phyloP scores from a whole-genome alignment of 2,113 vertebrate genomes.

The Phalacrocorax carbo region DNA sequence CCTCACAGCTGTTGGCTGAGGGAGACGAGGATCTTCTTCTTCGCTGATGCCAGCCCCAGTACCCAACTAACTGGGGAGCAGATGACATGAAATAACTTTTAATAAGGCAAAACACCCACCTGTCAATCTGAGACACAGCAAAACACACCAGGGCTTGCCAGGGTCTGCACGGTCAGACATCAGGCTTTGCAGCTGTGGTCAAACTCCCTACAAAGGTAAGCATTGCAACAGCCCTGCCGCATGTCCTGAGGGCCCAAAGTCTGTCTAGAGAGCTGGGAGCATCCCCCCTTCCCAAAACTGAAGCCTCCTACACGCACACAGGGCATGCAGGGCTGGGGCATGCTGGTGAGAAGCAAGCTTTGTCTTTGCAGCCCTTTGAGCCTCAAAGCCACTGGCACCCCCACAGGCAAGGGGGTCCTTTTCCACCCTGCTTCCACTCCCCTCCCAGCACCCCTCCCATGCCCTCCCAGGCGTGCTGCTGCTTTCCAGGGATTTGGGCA shows the following conservation, averaged over 20 bases:
- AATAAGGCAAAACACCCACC: background rate
- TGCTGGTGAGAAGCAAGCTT: background rate
- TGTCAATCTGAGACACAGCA: background rate
- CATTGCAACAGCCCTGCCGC: background rate
- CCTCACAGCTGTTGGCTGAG: fast-evolving
- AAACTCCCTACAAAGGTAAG: background rate
- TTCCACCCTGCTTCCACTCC: background rate
- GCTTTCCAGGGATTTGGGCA: background rate
- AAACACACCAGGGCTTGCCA: fast-evolving
- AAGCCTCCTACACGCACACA: background rate
- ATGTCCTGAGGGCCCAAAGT: background rate
- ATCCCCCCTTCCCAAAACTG: background rate
- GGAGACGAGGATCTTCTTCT: background rate
- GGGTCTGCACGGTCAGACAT: fast-evolving
- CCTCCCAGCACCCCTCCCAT: background rate
- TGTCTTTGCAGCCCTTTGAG: background rate
- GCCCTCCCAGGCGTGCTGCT: background rate
- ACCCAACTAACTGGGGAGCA: background rate
- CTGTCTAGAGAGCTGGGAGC: background rate
- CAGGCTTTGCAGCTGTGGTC: fast-evolving
- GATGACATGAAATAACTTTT: background rate
- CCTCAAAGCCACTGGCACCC: background rate
- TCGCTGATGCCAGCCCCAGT: background rate
- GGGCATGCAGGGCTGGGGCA: fast-evolving
- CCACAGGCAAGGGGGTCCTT: background rate